Conservation (phyloP, 2,888 invertebrate genomes). For the Celastrina argiolus region DNA sequence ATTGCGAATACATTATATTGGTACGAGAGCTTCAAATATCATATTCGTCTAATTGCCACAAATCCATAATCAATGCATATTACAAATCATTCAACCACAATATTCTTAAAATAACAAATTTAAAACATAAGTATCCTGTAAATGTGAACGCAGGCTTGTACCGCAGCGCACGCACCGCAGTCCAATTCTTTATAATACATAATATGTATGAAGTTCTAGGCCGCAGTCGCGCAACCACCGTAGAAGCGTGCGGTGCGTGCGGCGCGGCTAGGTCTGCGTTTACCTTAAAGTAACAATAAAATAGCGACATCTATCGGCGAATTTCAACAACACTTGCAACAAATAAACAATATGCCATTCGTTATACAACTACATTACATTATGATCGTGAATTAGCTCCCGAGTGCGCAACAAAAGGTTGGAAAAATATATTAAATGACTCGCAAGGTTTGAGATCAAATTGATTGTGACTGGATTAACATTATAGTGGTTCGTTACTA, state of each 20-base stretch:
- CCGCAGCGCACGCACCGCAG: too few species aligned
- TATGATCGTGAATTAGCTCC: slow-evolving; percentile 1
- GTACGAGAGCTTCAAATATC: slow-evolving; percentile 12
- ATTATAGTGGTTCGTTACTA: slow-evolving; percentile 29
- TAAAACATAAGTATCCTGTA: too few species aligned
- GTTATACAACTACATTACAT: too few species aligned
- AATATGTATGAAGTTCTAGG: too few species aligned
- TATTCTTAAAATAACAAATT: background rate
- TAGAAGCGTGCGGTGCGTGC: too few species aligned
- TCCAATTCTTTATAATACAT: too few species aligned
- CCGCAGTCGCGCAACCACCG: too few species aligned
- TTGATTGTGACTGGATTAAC: slow-evolving; percentile 45
- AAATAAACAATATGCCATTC: background rate
- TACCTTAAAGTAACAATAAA: background rate
- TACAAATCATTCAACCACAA: background rate
- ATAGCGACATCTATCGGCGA: background rate
- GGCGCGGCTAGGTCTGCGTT: too few species aligned
- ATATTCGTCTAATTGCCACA: slow-evolving; percentile 12
- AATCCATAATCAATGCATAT: background rate
- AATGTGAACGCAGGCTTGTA: too few species aligned
- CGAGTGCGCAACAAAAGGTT: slow-evolving; percentile 27
- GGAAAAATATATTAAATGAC: slow-evolving; percentile 58
- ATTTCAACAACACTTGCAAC: background rate
- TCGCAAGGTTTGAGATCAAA: slow-evolving; percentile 68
- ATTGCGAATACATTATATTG: slow-evolving; percentile 3